A percentile compares a stretch with the other conserved stretches of the same genome.
These are phyloP conservation scores for Tetranychus cinnabarinus DNA, from an alignment of 1,140 invertebrate genomes.

Conservation along the genomic window DNA sequence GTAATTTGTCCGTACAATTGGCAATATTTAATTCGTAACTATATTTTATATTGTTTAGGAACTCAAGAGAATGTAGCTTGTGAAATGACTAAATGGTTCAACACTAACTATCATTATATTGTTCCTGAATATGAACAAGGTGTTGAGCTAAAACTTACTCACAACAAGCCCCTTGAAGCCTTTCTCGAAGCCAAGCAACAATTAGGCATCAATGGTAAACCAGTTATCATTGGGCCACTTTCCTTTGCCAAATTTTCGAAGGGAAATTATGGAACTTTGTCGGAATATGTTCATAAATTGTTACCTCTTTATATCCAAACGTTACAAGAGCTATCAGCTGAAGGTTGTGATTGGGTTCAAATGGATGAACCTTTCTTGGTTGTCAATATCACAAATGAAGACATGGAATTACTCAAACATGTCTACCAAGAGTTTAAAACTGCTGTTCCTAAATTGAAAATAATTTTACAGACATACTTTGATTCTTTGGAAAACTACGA, in stretches of 20 bases:
- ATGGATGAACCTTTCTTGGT: neutral
- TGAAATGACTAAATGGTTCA: neutral
- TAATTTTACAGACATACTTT: neutral
- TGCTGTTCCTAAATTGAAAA: neutral
- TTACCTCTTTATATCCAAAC: neutral
- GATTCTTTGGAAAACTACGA: neutral
- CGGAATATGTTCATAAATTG: neutral
- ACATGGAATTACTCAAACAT: neutral
- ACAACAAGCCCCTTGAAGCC: neutral
- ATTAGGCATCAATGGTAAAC: neutral
- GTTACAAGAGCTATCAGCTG: neutral
- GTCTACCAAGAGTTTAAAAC: neutral
- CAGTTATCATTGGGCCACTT: neutral
- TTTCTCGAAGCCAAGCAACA: neutral
- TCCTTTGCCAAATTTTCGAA: neutral
- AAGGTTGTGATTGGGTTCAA: neutral
- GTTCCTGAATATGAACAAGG: neutral
- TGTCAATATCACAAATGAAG: neutral
- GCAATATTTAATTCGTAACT: no score
- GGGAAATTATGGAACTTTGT: neutral
- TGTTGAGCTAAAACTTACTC: neutral
- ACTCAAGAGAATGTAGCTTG: neutral
- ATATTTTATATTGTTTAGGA: neutral
- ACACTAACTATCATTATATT: neutral
- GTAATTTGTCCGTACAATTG: no score